Conservation (phyloP, 2,797 vertebrate genomes). For the Phrynocephalus vlangalii region DNA sequence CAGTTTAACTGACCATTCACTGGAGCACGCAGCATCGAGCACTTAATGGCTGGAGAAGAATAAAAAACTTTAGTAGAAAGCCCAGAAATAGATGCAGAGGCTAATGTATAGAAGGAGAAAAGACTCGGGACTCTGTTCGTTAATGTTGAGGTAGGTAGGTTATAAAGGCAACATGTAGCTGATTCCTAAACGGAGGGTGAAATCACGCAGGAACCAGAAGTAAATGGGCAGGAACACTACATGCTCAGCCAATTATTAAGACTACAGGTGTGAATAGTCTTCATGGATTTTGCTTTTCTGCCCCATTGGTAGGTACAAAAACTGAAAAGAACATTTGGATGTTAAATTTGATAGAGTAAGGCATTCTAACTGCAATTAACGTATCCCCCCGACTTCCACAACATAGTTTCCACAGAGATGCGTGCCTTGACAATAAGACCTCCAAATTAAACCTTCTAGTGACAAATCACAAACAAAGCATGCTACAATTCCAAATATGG, state of each 20-base stretch:
- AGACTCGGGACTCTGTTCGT: not conserved
- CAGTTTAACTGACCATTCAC: slow-evolving; percentile 69
- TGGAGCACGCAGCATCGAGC: slow-evolving; percentile 64
- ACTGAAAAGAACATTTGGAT: not conserved
- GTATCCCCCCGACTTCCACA: too few relatives aligned
- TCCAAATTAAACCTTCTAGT: too few relatives aligned
- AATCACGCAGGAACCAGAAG: not conserved
- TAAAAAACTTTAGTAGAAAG: not conserved
- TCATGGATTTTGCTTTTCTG: not conserved
- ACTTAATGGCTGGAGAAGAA: slow-evolving; percentile 70
- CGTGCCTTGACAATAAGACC: too few relatives aligned
- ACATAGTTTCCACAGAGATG: too few relatives aligned
- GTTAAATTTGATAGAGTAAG: too few relatives aligned
- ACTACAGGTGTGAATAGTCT: too few relatives aligned
- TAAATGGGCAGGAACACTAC: too few relatives aligned
- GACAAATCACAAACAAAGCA: too few relatives aligned
- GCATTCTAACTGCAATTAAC: too few relatives aligned
- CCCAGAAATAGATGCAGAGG: not conserved
- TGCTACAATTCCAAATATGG: too few relatives aligned
- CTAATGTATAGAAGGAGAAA: not conserved
- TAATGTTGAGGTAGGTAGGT: not conserved
- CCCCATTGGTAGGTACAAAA: not conserved
- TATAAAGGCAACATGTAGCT: not conserved
- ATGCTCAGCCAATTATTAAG: too few relatives aligned
- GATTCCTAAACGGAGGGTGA: not conserved